phyloP scores from a whole-genome alignment of 2,113 vertebrate genomes.

The Callocephalon fimbriatum region DNA sequence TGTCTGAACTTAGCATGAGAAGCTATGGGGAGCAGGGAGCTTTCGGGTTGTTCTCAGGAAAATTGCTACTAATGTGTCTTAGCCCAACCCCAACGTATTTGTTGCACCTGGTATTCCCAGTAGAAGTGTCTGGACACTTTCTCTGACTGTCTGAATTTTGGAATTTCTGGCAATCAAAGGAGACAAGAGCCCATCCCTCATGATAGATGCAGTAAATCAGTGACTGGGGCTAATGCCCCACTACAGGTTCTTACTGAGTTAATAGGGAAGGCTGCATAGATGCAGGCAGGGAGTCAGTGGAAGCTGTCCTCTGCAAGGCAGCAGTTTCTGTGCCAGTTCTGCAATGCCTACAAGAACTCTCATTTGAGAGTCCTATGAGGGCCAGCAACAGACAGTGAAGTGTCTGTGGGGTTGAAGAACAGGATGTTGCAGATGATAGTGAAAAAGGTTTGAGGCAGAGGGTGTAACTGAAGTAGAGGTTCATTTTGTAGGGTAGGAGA shows the following conservation, averaged over 20 bases:
- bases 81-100: neutral
- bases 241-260: neutral
- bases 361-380: neutral
- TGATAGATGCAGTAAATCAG: no score
- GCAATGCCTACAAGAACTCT: neutral
- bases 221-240: neutral
- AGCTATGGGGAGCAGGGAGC: neutral
- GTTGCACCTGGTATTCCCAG: neutral
- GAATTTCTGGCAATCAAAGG: neutral
- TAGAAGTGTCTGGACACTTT: neutral
- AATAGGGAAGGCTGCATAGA: neutral
- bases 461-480: neutral
- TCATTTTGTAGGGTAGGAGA: neutral
- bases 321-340: neutral
- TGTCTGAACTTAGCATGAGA: fast-evolving
- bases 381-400: no score
- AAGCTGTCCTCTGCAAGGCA: neutral
- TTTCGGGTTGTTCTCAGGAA: neutral
- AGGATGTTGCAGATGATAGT: neutral
- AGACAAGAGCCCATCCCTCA: neutral
- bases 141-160: neutral
- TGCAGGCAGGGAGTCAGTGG: neutral
- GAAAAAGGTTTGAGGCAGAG: neutral
- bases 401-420: neutral
- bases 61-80: neutral